Base-by-base conservation (phyloP, 2,113 vertebrate species). In the Acrocephalus arundinaceus region DNA sequence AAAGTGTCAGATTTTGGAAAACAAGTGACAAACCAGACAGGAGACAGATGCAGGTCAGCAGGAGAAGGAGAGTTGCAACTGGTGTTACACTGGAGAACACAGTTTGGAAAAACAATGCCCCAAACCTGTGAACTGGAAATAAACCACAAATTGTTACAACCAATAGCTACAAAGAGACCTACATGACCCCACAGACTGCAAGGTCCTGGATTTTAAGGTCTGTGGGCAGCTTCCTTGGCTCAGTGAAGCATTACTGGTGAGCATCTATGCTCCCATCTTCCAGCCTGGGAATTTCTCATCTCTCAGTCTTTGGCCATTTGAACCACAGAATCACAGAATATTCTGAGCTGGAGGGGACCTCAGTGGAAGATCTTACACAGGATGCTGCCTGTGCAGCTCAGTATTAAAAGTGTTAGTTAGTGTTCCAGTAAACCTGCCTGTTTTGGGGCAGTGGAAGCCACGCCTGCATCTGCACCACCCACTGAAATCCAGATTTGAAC, bases 251-350 rank as follows among this genome's bases (percentile, higher is more conserved):
- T 14, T 76, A 28, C 45, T 37, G n/a, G 11, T 20, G 27, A 54
- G 5, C 0, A 0, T 15, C 12, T 14, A 23, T 0, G 0, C 37
- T 19, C 3, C 35, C 10, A 43, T 62, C 31, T 66, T 81, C 46
- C 37, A 85, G 61, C 61, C n/a, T 35, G 51, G 28, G 62, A 89
- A 63, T n/a, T 82, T 43, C 48, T 75, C 15, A 48, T 25, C 37
- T 71, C 72, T 63, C n/a, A 45, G 27, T 27, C 51, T 82, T 71
- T 2, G 6, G n/a, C 62, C 62, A 71, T 7, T 30, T 43, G 21
- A 73, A 27, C 7, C 46, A 52, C 54, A 68, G 46, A 59, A 68
- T 10, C 73, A 31, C 37, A 61, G 63, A 77, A 28, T 19, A 28
- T 37, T 61, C 8, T 37, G 55, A 37, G 63, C 1, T 77, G 54